Evolutionary conservation across 2,113 vertebrate genomes (phyloP), one percentile per base, ranked within the genome.

Genomic region (Paraplagusia blochii): DNA sequence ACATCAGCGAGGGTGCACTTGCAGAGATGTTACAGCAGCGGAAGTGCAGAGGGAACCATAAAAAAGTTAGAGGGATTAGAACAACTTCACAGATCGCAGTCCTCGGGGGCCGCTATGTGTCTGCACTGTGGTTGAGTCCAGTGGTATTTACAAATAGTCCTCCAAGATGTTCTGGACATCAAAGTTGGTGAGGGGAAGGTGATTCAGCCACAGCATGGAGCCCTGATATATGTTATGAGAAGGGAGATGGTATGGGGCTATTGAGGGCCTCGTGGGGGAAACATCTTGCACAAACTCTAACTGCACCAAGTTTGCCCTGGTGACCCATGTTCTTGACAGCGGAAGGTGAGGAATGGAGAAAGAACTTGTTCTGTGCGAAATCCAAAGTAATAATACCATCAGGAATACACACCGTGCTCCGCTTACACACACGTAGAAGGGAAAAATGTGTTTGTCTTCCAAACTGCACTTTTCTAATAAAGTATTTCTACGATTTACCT

Each of bases 101-200:
- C 44, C 49, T 29, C 58, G 2, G 22, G 36, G 61, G 46, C 46
- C 53, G n/a, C 48, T 54, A 42, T 50, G 70, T 74, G 72, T 64
- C 63, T 19, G 46, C 11, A 1, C 33, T 16, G 12, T 33, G 47
- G 55, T 42, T 58, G 36, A 39, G 50, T 69, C 72, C 66, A 69
- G 46, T 56, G 9, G 71, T 60, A 69, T 82, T 74, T 75, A 70
- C 82, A 81, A 76, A 85, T 75, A 79, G 72, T 53, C 48, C 58
- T 76, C 60, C 47, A 17, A 67, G 65, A 76, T 83, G 69, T 69
- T 35, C 10, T 50, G 53, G 58, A 85, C 87, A 85, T 89, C 84
- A 90, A 89, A 89, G 79, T 59, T 65, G 64, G 48, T 70, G 58
- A 71, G 65, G 59, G 49, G 64, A 66, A 78, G 80, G 77, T 76